Base-by-base conservation (phyloP, 2,888 invertebrate genomes). In the Resseliella maxima region DNA sequence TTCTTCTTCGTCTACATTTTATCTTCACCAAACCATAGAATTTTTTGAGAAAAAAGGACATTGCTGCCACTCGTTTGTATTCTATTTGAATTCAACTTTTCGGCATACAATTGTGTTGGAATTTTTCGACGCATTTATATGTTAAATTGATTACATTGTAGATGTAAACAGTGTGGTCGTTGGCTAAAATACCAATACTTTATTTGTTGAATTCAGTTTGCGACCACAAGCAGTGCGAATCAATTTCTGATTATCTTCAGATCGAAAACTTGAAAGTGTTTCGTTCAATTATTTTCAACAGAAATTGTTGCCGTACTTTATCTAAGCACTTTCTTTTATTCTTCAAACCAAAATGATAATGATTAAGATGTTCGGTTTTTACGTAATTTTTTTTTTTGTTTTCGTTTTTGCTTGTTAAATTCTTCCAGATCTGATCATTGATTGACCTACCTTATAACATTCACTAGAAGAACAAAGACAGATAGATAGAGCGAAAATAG, bases 221-320 rank as follows among this genome's bases (percentile, higher is more conserved):
- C 46, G 46, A 50, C 59, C 27, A 10, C n/a, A 50, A 50, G 24
- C 24, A 27, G 27, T 2, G 27, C n/a, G n/a, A n/a, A 24, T 59
- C 46, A 2, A n/a, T 24, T 59, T 59, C 46, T 50, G 50, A 59
- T 59, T 59, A 59, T 59, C 59, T 59, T 27, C n/a, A 59, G 50
- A 10, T 41, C 46, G 18, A 6, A 8, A 50, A 50, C 46, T 50
- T 18, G 18, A 50, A 50, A 50, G 2, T 50, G 18, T 50, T 50
- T 50, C 2, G 15, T 50, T 50, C 46, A 50, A 50, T 50, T 50
- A 50, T 50, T 50, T 50, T 18, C 12, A 15, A 18, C 15, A 2
- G 46, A 50, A 50, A 15, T 50, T 5, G 6, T 41, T 41, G 12
- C 5, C 5, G 41, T 12, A 41, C 41, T 41, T 41, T 41, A 12